Base-by-base conservation (phyloP, 2,113 vertebrate species). In the Equus przewalskii region DNA sequence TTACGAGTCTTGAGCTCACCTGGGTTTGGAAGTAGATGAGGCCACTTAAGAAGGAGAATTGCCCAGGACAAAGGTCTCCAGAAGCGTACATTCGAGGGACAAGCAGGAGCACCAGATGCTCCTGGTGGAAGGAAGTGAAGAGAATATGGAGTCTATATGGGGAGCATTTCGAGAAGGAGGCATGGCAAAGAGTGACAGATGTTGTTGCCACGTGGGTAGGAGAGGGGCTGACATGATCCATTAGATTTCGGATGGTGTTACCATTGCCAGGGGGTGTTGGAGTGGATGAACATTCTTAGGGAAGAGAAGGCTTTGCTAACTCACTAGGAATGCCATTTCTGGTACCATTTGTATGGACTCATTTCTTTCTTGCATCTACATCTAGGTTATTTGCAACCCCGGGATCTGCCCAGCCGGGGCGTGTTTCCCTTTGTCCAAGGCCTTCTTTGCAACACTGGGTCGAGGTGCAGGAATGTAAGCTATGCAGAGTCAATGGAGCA, bases 401-500 rank as follows among this genome's bases (percentile, higher is more conserved):
- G 99, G 8, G 99, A 99, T 82, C 98, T 99, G 41, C 99, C 99
- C 21, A 99, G 98, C 56, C 12, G 46, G 2, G 99, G 99, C 0
- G 80, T 99, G 46, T 98, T 99, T 24, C 98, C 98, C 70, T 99
- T 99, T 64, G 36, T 99, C 65, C 44, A 95, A 51, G 97, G 94
- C 3, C 98, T 99, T 0, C 98, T 99, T 88, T 99, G 99, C 60
- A 99, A 99, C 4, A 78, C 97, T 0, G 98, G 98, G 2, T 99
- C 99, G 1, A 97, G 89, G 8, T 99, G 99, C 94, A 97, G 97
- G 82, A 98, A 98, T 0, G 18, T 2, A 1, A 98, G 98, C 60
- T 97, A 97, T 5, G 28, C 60, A 1, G 7, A 0, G 2, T 58
- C 82, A 14, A n/a, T 26, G 56, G 86, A 76, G 26, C 64, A 6